Conservation (phyloP, 2,888 invertebrate genomes). For the Odontocolon sp. region DNA sequence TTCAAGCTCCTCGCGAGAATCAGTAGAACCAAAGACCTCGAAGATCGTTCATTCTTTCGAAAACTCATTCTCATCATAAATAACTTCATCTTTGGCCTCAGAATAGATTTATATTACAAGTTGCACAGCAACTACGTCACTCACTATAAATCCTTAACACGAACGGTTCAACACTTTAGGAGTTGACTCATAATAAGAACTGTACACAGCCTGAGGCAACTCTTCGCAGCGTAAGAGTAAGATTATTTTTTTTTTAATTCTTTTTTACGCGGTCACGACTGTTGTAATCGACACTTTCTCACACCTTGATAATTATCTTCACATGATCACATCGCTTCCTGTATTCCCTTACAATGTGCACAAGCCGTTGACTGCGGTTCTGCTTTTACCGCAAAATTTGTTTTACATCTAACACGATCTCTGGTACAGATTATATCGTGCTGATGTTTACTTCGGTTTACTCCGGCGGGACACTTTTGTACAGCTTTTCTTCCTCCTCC, state of each 20-base stretch:
- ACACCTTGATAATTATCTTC: constrained; percentile 39
- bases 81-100: constrained; percentile 38
- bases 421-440: neutral
- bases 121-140: neutral
- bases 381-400: neutral
- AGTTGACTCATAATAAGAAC: too few relatives aligned
- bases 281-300: constrained; percentile 33
- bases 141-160: neutral
- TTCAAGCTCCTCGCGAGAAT: neutral
- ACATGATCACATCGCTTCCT: constrained; percentile 8
- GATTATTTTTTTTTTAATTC: neutral
- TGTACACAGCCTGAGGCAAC: neutral
- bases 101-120: neutral
- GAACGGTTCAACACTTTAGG: neutral
- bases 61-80: neutral
- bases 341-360: constrained; percentile 5
- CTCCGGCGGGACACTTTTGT: neutral
- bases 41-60: neutral
- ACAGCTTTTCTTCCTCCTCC: neutral
- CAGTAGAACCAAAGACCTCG: neutral
- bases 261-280: constrained; percentile 14
- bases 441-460: neutral
- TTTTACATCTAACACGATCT: constrained; percentile 3
- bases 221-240: too few relatives aligned
- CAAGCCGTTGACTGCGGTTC: neutral